These are phyloP conservation scores for Oreotrochilus melanogaster DNA, from an alignment of 2,113 vertebrate species.

Conservation along the genomic window DNA sequence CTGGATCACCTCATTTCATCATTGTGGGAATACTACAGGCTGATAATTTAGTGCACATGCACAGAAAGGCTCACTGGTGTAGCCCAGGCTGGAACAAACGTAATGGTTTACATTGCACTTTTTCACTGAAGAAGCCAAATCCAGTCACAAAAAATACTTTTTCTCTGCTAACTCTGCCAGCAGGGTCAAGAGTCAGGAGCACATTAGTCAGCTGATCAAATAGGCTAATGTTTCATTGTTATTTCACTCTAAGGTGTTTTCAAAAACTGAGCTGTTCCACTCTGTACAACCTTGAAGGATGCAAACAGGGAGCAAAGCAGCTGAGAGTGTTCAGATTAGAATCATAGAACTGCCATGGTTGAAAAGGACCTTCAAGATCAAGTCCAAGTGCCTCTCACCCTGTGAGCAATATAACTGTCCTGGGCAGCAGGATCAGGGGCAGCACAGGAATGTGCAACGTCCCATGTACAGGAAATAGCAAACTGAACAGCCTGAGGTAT, in stretches of 20 bases:
- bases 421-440: accelerated
- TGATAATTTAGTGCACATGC: background rate
- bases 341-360: too few species aligned
- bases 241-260: background rate
- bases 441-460: accelerated
- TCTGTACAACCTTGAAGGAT: background rate
- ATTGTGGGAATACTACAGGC: background rate
- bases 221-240: background rate
- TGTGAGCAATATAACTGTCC: background rate
- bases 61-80: accelerated
- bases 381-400: background rate
- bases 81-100: background rate
- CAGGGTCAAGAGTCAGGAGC: background rate
- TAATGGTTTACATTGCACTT: accelerated
- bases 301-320: background rate
- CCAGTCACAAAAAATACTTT: background rate
- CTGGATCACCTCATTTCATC: background rate
- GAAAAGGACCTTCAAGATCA: too few species aligned
- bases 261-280: background rate
- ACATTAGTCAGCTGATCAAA: background rate
- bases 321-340: background rate
- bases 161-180: background rate
- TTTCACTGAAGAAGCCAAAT: background rate
- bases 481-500: background rate
- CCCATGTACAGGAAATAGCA: accelerated